Base-by-base conservation (phyloP, 2,113 vertebrate species). In the Podarcis muralis region DNA sequence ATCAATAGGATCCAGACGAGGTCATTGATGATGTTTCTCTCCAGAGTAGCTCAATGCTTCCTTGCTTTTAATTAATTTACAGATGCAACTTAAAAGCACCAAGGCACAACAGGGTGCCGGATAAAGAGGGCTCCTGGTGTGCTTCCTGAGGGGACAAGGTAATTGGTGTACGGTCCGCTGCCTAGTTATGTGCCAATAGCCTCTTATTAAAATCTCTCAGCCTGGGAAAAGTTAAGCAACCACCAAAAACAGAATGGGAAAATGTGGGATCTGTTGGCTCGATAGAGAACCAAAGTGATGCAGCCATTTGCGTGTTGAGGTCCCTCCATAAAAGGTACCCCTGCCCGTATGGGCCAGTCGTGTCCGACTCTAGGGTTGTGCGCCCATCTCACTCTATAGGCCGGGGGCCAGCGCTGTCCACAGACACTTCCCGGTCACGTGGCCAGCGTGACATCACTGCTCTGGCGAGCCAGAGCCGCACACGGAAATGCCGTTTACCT, bases 21-120 rank as follows among this genome's bases (percentile, higher is more conserved):
- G 74, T 40, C 16, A 71, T 23, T 59, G 86, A 90, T 43, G 88
- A 92, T 91, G 0, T 72, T 87, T 90, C 75, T 92, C 89, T 92
- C 72, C 84, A 86, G 80, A 85, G 88, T 79, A 76, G 82, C 89
- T 89, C 91, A 87, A 77, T 76, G 66, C 59, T 87, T 82, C 40
- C 57, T 0, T 7, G 90, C 82, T 81, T 92, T 94, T 92, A 5
- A 0, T 85, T 0, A 3, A 83, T 91, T 86, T 85, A 91, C 89
- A 95, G 91, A 89, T 83, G 87, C 3, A 4, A 20, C 59, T 62
- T 62, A 15, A 62, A 62, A 62, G 59, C 16, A 59, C 57, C 82
- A 81, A 86, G 57, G n/a, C 62, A 69, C n/a, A 57, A 30, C 22
- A 48, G 59, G 40, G 40, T 76, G n/a, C 35, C 53, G 30, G 43